Conservation (phyloP, 1,140 invertebrate species). For the Lepidotrigona ventralis region DNA sequence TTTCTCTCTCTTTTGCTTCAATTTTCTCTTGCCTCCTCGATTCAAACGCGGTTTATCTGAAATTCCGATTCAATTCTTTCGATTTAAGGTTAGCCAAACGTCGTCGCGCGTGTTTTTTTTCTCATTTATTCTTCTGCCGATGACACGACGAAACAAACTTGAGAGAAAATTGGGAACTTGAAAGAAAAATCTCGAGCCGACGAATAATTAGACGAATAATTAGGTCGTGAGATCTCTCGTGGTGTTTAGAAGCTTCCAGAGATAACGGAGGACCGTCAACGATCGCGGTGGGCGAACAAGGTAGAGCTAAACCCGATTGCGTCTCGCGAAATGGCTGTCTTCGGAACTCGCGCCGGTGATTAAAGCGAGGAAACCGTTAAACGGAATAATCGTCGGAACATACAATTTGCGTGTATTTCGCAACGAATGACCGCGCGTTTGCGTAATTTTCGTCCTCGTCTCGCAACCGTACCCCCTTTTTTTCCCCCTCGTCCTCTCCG, state of each 20-base stretch:
- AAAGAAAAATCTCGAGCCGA: no score
- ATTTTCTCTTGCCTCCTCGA: neutral
- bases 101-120: neutral
- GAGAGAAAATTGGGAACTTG: neutral
- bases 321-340: conserved; percentile 1
- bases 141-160: neutral
- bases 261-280: neutral
- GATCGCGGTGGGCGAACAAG: neutral
- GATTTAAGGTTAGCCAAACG: neutral
- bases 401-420: conserved; percentile 59
- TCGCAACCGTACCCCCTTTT: neutral
- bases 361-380: conserved; percentile 33
- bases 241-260: neutral
- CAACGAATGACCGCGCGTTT: conserved; percentile 52
- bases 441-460: conserved; percentile 44
- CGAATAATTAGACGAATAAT: neutral
- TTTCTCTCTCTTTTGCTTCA: no score
- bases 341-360: conserved; percentile 24
- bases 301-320: neutral
- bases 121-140: neutral
- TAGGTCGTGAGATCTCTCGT: neutral
- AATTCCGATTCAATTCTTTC: neutral
- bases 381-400: conserved; percentile 36
- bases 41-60: neutral
- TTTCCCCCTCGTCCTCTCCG: neutral